phyloP scores from a whole-genome alignment of 2,113 vertebrate genomes.

The Cavia porcellus region DNA sequence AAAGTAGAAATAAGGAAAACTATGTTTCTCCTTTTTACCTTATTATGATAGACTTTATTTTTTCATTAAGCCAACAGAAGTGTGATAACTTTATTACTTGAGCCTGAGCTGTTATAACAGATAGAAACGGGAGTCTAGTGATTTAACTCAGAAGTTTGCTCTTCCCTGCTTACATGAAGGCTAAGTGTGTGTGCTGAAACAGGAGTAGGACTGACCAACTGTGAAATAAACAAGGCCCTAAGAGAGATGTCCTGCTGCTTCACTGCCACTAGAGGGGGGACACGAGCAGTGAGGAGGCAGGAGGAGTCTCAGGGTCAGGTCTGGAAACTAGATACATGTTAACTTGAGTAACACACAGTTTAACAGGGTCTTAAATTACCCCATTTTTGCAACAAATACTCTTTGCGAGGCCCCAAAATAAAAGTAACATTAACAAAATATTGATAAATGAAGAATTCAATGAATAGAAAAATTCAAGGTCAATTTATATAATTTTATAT shows the following conservation, averaged over 20 bases:
- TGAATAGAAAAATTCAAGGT: neutral
- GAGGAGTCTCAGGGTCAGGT: neutral
- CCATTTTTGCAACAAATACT: neutral
- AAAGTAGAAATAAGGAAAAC: neutral
- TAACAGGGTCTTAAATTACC: neutral
- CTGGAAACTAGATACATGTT: neutral
- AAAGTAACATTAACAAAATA: neutral
- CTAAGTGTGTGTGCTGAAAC: neutral
- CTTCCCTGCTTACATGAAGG: neutral
- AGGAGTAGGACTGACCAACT: neutral
- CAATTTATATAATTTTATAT: too few relatives aligned
- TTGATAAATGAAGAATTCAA: neutral
- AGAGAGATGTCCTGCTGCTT: neutral
- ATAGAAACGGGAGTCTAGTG: accelerated
- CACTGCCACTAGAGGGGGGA: neutral
- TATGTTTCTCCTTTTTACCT: neutral
- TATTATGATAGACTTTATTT: neutral
- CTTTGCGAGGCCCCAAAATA: neutral
- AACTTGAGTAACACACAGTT: neutral
- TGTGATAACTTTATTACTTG: neutral
- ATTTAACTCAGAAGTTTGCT: neutral
- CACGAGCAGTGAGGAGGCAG: neutral
- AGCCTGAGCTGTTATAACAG: neutral
- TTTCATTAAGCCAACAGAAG: neutral
- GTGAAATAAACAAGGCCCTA: neutral